These are phyloP conservation scores for Malaclemys terrapin DNA, from an alignment of 2,113 vertebrate species.

Conservation along the genomic window DNA sequence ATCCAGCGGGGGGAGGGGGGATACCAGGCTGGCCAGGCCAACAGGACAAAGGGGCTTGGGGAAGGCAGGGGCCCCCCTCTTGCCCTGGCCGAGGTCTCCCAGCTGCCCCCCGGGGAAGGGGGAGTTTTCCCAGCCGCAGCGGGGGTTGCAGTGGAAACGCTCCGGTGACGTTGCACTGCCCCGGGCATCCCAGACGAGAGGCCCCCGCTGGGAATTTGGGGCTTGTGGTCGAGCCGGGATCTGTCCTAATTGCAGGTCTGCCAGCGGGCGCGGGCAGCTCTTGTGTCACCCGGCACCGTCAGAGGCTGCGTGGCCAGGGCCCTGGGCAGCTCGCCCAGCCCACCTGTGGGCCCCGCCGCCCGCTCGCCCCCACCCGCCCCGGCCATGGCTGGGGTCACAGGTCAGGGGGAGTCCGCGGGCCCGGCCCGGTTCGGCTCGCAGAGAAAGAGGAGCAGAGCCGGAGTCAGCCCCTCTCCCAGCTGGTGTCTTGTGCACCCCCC, in stretches of 20 bases:
- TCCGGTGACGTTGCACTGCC: not conserved
- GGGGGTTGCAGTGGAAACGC: not conserved
- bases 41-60: not conserved
- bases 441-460: not conserved
- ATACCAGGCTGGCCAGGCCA: not conserved
- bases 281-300: slow-evolving; percentile 8
- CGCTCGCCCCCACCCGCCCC: not conserved
- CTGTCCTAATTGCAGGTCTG: slow-evolving; percentile 43
- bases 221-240: slow-evolving; percentile 26
- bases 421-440: not conserved
- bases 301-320: not conserved
- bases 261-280: not conserved
- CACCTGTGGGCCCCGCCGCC: slow-evolving; percentile 1
- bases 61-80: not conserved
- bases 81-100: not conserved
- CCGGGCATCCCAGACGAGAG: not conserved
- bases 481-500: not conserved
- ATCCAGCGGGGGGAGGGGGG: not conserved
- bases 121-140: not conserved
- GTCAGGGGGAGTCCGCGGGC: not conserved
- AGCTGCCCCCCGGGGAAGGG: not conserved
- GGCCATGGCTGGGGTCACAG: not conserved
- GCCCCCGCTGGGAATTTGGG: slow-evolving; percentile 30
- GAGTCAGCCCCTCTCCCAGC: not conserved
- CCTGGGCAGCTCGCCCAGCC: not conserved